These are phyloP conservation scores for Panagrolaimus sp. DNA, from an alignment of 1,140 invertebrate genomes.

Conservation along the genomic window DNA sequence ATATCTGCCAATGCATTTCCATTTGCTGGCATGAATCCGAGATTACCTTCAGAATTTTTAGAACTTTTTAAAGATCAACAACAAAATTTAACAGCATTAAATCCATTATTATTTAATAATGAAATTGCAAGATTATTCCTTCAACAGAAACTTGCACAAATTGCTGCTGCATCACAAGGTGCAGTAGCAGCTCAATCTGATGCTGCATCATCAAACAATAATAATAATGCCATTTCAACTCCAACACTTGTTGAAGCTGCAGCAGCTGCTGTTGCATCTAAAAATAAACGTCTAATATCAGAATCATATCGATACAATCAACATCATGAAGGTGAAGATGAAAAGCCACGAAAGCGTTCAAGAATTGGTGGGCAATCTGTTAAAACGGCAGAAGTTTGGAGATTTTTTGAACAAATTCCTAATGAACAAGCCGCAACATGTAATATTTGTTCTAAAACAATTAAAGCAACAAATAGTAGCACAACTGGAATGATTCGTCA, in stretches of 20 bases:
- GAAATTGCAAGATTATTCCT: background rate
- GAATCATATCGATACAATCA: background rate
- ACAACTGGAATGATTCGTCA: constrained; percentile 41
- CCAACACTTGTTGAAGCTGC: background rate
- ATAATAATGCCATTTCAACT: background rate
- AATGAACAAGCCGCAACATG: constrained; percentile 36
- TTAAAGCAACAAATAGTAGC: constrained; percentile 42
- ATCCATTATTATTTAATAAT: background rate
- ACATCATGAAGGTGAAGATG: background rate
- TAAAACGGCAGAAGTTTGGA: constrained; percentile 39
- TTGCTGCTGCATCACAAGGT: background rate
- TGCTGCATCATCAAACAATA: background rate
- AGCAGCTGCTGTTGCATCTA: background rate
- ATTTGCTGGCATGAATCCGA: background rate
- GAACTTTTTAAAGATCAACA: background rate
- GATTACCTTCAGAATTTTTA: background rate
- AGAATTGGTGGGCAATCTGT: constrained; percentile 32
- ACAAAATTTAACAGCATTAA: background rate
- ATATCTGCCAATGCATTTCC: background rate
- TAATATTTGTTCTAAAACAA: constrained; percentile 29
- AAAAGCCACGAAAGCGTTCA: constrained; percentile 22
- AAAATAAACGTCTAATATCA: background rate
- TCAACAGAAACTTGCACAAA: background rate
- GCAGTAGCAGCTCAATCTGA: background rate
- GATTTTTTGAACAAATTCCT: constrained; percentile 29